Evolutionary conservation across 1,140 invertebrate species (phyloP), one percentile per base, ranked within the genome.

Genomic region (Sminthurides bifidus): DNA sequence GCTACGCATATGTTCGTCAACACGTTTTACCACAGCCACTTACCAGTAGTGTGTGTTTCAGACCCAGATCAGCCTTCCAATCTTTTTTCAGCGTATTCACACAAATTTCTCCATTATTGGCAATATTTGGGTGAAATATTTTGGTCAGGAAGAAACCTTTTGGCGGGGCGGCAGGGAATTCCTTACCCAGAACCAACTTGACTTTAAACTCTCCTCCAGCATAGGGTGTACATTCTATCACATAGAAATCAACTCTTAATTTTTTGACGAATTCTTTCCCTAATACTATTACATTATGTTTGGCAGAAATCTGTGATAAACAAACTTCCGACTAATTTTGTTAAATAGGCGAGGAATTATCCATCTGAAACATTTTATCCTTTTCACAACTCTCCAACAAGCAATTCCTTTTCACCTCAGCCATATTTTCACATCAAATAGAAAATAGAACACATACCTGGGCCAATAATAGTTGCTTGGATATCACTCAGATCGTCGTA

Each of bases 121-220:
- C 84, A 64, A 96, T 92, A 78, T 97, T 96, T 29, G 92, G 92
- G 74, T 96, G 92, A 76, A 97, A 97, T 66, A 97, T 93, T 78
- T 91, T 92, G 49, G 92, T 97, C 29, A 93, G 73, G 71, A 97
- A 96, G 74, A 83, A 92, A 37, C 90, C 92, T 74, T 93, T 94
- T 19, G 92, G 93, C 61, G 93, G 91, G 66, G 83, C 79, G 65
- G 83, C 77, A 21, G 93, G 93, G 73, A 93, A 96, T 70, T 92
- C 89, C 75, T 93, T 93, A 2, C 87, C 87, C 12, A 97, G 75
- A 54, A 83, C 82, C 58, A 96, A 72, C 74, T 93, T 93, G 52
- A 97, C 83, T 71, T 82, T 81, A 70, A 96, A 93, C 56, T 81
- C 74, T 29, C 90, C 89, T 52, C 81, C 80, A 41, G 80, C 75